phyloP scores from a whole-genome alignment of 2,113 vertebrate species.

The Zapus hudsonius region DNA sequence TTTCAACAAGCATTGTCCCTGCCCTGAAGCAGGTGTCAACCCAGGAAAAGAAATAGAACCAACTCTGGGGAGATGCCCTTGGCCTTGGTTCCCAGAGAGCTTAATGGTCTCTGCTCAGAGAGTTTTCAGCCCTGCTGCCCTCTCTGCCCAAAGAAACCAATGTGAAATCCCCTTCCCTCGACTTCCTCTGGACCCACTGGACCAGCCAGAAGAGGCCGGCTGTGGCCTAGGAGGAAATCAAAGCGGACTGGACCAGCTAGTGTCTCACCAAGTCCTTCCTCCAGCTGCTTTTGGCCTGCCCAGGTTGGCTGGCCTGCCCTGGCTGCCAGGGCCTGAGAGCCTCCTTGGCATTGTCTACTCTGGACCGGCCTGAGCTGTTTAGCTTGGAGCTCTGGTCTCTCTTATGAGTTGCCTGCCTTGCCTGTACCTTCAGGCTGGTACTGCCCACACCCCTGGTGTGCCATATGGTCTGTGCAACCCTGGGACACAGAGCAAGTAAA shows the following conservation, averaged over 20 bases:
- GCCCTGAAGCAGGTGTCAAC: not conserved
- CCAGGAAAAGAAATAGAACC: not conserved
- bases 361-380: not conserved
- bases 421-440: not conserved
- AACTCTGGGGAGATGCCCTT: not conserved
- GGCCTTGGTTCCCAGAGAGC: not conserved
- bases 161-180: not conserved
- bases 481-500: not conserved
- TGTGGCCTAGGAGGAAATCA: not conserved
- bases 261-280: not conserved
- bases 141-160: not conserved
- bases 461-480: not conserved
- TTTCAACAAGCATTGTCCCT: not conserved
- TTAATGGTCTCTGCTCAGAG: not conserved
- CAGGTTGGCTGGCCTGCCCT: not conserved
- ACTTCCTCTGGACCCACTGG: not conserved
- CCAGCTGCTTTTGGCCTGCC: rapidly evolving
- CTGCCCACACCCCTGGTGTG: no score
- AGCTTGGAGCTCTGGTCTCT: not conserved
- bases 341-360: no score
- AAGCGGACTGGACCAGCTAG: not conserved
- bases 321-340: not conserved
- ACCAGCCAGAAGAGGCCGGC: not conserved
- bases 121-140: not conserved
- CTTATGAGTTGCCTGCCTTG: not conserved